Evolutionary conservation across 2,888 invertebrate genomes (phyloP).

Genomic region (Metalampra italica): DNA sequence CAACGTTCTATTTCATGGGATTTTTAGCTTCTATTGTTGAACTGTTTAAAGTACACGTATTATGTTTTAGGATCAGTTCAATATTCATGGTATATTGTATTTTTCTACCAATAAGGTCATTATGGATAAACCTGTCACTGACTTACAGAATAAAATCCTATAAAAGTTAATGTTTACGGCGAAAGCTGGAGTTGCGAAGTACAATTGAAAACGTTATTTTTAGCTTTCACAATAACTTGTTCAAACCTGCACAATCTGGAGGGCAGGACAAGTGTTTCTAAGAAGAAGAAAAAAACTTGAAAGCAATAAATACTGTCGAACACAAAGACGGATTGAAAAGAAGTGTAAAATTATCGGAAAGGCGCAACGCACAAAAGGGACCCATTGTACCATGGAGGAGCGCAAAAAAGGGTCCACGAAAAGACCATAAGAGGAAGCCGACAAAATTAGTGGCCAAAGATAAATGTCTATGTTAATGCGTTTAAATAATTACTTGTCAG

Average conservation of each 20-base stretch:
- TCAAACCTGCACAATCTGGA: slow-evolving; percentile 23
- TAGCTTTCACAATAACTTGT: slow-evolving; percentile 19
- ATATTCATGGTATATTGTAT: too few species aligned
- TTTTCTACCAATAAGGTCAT: too few species aligned
- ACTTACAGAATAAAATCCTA: too few species aligned
- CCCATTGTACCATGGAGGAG: slow-evolving; percentile 27
- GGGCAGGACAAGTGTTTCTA: slow-evolving; percentile 2
- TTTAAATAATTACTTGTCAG: slow-evolving; percentile 21
- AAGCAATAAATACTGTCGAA: slow-evolving; percentile 5
- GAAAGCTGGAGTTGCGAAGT: not conserved
- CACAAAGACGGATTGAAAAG: slow-evolving; percentile 5
- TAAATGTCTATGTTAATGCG: slow-evolving; percentile 26
- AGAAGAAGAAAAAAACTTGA: slow-evolving; percentile 5
- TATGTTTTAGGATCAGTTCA: too few species aligned
- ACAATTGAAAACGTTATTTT: slow-evolving; percentile 16
- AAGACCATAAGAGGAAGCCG: slow-evolving; percentile 12
- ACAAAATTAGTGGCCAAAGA: slow-evolving; percentile 20
- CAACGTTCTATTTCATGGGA: not conserved
- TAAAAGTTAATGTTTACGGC: not conserved
- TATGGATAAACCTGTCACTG: too few species aligned
- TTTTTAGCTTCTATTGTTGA: not conserved
- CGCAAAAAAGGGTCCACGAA: slow-evolving; percentile 25
- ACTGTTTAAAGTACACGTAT: too few species aligned
- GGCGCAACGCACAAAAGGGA: slow-evolving; percentile 24
- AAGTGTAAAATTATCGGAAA: slow-evolving; percentile 31